Evolutionary conservation across 2,888 invertebrate species (phyloP).

Genomic region (Eilema caniola): DNA sequence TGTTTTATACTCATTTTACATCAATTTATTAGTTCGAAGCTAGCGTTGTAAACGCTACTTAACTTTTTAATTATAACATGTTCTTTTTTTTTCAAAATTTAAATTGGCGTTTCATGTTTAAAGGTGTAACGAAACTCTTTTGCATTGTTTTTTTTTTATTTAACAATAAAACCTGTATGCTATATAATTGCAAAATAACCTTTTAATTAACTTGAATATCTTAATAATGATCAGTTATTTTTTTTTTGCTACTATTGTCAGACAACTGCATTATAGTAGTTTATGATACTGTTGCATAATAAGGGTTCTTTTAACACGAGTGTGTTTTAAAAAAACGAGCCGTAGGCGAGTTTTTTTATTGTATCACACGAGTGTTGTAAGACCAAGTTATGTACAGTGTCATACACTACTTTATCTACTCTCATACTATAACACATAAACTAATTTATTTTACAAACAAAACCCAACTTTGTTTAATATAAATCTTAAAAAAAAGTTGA

Average conservation of each 20-base stretch:
- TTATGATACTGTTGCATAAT: too few species aligned
- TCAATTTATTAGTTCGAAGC: background rate
- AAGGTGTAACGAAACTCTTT: constrained; percentile 1
- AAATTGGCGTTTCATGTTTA: background rate
- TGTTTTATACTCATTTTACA: constrained; percentile 3
- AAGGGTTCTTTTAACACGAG: too few species aligned
- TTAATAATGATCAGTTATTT: background rate
- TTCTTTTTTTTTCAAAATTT: background rate
- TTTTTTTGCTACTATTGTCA: background rate
- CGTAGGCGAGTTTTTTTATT: too few species aligned
- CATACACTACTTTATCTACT: too few species aligned
- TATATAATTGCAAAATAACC: background rate
- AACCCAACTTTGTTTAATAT: too few species aligned
- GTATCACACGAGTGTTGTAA: too few species aligned
- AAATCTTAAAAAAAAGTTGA: too few species aligned
- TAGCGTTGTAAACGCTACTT: background rate
- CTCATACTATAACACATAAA: too few species aligned
- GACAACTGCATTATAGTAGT: background rate
- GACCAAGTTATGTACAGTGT: too few species aligned
- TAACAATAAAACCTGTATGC: background rate
- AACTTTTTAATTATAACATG: background rate
- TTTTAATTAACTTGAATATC: background rate
- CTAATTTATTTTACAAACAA: too few species aligned
- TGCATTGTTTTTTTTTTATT: background rate
- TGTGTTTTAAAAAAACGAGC: too few species aligned